Evolutionary conservation across 2,888 invertebrate species (phyloP), one percentile per base, ranked within the genome.

Genomic region (Cheilosia scutellata): DNA sequence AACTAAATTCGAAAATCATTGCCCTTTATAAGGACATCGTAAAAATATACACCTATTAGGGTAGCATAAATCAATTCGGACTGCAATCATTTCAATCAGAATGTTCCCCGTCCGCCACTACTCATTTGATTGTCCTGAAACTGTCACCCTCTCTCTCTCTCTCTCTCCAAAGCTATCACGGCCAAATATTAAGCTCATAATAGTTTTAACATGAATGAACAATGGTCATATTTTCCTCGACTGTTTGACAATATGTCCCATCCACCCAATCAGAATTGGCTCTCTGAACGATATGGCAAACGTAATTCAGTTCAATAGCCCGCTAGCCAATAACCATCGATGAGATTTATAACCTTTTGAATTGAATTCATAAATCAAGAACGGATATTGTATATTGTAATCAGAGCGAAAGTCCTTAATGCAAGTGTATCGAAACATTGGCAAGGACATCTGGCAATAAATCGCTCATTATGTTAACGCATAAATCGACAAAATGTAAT

Each of bases 361-460:
- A 84, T 84, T 84, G 84, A 84, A 80, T 84, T 84, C 84, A 80
- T 84, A 84, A 80, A 84, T 84, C 84, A 84, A 42, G 53, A 47
- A 55, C 9, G 37, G 55, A 65, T 57, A 76, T 65, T 70, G 37
- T 37, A 20, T 11, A 37, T 11, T 37, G 55, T 49, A 33, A 20
- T 37, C 37, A n/a, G 40, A 29, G 33, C 25, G 42, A 63, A 33
- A 42, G 63, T 68, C 44, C 55, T 74, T 44, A 29, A n/a, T 44
- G 16, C 53, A n/a, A 51, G 40, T 37, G 40, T 27, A 75, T 42
- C 47, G 44, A 40, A 79, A 31, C 49, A 40, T 60, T 75, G 16
- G 31, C 66, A 62, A 68, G 72, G 72, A 83, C 72, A 58, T 40
- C 5, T 75, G 65, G 65, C 27, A 68, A 82, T 72, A 82, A 65